Conservation (phyloP, 1,140 invertebrate genomes). For the Drosophila nasuta region DNA sequence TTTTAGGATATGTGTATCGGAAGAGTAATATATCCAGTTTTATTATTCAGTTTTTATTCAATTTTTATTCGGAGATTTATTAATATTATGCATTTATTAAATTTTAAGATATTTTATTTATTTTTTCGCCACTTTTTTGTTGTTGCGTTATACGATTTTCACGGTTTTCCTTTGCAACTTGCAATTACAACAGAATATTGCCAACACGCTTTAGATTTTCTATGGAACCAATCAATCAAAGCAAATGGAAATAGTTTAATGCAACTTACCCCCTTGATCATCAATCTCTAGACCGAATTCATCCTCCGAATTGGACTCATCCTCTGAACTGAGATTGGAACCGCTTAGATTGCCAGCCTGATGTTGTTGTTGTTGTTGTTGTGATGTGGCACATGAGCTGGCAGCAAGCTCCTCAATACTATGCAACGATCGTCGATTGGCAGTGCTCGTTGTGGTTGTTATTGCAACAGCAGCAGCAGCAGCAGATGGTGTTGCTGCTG, state of each 20-base stretch:
- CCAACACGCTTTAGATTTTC: conserved; percentile 19
- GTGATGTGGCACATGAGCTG: conserved; percentile 63
- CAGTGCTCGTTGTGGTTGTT: conserved; percentile 46
- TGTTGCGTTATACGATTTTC: background rate
- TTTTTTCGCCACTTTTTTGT: background rate
- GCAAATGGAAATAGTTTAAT: background rate
- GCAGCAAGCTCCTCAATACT: conserved; percentile 76
- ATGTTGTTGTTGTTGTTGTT: conserved; percentile 38
- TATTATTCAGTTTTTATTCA: too few species aligned
- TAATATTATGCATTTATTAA: background rate
- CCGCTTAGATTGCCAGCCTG: conserved; percentile 58
- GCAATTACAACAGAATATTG: conserved; percentile 54
- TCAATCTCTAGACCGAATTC: conserved; percentile 73
- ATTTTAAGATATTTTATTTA: background rate
- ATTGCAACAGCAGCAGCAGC: conserved; percentile 24
- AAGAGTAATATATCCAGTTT: too few species aligned
- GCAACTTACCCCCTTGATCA: conserved; percentile 70
- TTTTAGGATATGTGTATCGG: too few species aligned
- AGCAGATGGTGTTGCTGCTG: conserved; percentile 15
- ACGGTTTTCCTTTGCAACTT: conserved; percentile 3
- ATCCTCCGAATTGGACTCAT: conserved; percentile 77
- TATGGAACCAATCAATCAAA: conserved; percentile 5
- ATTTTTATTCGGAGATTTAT: background rate
- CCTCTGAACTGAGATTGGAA: conserved; percentile 72
- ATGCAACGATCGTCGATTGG: conserved; percentile 67